Base-by-base conservation (phyloP, 2,113 vertebrate genomes). In the Apodemus sylvaticus region DNA sequence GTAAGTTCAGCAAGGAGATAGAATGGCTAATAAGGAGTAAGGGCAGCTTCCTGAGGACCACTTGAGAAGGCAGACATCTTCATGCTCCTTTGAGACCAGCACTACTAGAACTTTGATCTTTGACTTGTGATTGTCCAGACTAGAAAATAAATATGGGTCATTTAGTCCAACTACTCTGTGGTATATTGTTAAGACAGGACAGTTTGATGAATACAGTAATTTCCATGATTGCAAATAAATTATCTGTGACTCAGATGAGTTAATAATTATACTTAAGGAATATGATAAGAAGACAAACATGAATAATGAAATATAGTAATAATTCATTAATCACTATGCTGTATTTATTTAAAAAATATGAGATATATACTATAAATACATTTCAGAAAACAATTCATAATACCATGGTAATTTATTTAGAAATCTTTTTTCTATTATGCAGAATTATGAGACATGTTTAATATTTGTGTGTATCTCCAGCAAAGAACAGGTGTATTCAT, bases 221-320 rank as follows among this genome's bases (percentile, higher is more conserved):
- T 88, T 92, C 71, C 39, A 64, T 92, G 53, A 26, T 94, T 92
- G 78, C 10, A 71, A 74, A 82, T 76, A 90, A 83, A 89, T 93
- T 87, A 36, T 73, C 9, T 77, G 74, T 92, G 55, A 83, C 22
- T 88, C 36, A 76, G 10, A 22, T 14, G 91, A 89, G 81, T 91
- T 95, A 86, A 82, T 93, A 87, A 62, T 76, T 79, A 16, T 76
- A 19, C 16, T 20, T 78, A 68, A 92, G 60, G 31, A 29, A 77
- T 16, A 90, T 85, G 90, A 48, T 3, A 86, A 90, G 17, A 82
- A 90, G 17, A 45, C 60, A 77, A 93, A 48, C 11, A 93, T 86
- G 19, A 86, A 70, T 51, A 73, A 93, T 36, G 87, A 83, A 86
- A 95, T 89, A 9, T 53, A 68, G 74, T 79, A 77, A 62, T 51